Percentiles rank a stretch among this genome's conserved stretches.
These are phyloP conservation scores for Drosophila teissieri DNA, from an alignment of 1,140 invertebrate genomes.

Conservation along the genomic window DNA sequence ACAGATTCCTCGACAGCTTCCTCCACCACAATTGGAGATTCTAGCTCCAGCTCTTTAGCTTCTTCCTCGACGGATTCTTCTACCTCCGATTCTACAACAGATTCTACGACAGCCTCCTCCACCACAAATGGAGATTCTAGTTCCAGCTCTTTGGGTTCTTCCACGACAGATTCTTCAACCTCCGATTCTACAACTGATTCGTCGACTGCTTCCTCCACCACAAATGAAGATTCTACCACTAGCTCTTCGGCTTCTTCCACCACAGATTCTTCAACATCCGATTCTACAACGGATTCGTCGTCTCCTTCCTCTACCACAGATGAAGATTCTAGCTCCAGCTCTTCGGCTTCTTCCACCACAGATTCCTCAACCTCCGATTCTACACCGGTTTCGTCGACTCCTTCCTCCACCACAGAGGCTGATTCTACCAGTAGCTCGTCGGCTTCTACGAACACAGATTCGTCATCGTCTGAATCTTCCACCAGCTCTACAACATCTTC, in stretches of 20 bases:
- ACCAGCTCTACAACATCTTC: constrained; percentile 3
- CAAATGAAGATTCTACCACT: not conserved
- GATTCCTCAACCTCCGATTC: constrained; percentile 5
- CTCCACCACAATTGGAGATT: constrained; percentile 3
- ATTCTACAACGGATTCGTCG: constrained; percentile 8
- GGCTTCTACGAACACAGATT: not conserved
- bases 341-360: not conserved
- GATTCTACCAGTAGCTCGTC: constrained; percentile 3
- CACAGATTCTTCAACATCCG: not conserved
- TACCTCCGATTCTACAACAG: not conserved
- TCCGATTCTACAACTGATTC: constrained; percentile 2
- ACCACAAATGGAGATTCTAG: constrained; percentile 6
- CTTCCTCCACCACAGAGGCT: not conserved
- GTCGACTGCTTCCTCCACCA: not conserved
- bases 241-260: too few species aligned
- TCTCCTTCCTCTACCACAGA: not conserved
- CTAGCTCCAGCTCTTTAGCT: not conserved
- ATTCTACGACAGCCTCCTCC: constrained; percentile 8
- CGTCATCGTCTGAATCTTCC: not conserved
- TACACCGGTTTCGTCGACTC: not conserved
- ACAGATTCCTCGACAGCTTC: constrained; percentile 9
- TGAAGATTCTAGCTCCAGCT: constrained; percentile 6
- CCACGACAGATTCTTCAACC: constrained; percentile 4
- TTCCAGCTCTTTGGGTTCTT: not conserved
- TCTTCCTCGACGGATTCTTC: not conserved